Evolutionary conservation across 1,140 invertebrate genomes (phyloP), one percentile per base, ranked within the genome.

Genomic region (Coelopa frigida): DNA sequence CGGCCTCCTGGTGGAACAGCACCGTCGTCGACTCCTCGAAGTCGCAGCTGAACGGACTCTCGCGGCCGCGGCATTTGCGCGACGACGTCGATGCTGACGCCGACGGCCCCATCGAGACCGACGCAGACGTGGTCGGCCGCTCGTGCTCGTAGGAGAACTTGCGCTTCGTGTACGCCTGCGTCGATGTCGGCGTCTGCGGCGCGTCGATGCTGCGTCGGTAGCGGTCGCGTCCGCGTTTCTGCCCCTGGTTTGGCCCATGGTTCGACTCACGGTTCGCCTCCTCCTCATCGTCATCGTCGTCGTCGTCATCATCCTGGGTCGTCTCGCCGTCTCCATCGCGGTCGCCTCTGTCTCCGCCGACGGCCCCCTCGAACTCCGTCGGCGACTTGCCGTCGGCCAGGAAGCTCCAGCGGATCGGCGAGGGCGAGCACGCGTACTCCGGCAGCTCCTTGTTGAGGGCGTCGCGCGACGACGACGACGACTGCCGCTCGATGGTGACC

Each of bases 351-450:
- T 2, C 12, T 17, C 31, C 12, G 11, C 47, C 52, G 1, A 15
- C 7, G 0, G 46, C 18, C 2, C n/a, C 24, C 4, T 61, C 54
- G 4, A 56, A 41, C n/a, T 57, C 63, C 0, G 58, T 61, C 0
- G 63, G 63, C 0, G 60, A 64, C 8, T 60, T 55, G 21, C 59
- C 64, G 23, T 64, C 64, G 29, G 64, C 64, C 6, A 68, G 49
- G 21, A 68, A 68, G n/a, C 64, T 68, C 64, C 64, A 68, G 23
- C 64, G 61, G 12, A 68, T 68, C 27, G 64, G 64, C 12, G 64
- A 68, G 0, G 64, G 64, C 3, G 64, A 68, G 37, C 64, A 68
- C 17, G 64, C 64, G 33, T 68, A 68, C 14, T 68, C 64, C 5
- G 64, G 64, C 41, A 68, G 44, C n/a, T 65, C 64, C 29, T 65